phyloP scores from a whole-genome alignment of 37 sponge, comb jelly and placozoan genomes.

The Aplysina aerophoba region DNA sequence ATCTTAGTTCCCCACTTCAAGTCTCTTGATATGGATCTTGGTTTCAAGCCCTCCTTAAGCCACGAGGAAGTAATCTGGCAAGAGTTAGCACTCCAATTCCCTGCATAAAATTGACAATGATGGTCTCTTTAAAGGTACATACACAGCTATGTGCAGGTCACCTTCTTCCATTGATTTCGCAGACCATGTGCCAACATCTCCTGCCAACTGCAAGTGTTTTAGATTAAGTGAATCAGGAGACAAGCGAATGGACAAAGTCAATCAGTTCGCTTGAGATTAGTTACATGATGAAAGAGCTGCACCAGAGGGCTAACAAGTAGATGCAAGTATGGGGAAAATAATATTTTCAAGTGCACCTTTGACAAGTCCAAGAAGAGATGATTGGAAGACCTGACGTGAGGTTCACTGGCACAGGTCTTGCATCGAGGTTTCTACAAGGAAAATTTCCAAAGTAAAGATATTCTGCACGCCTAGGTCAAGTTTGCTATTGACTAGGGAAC shows the following conservation, averaged over 20 bases:
- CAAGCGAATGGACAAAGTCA: not conserved
- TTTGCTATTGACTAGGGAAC: too few relatives aligned
- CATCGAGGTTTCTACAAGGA: conserved; percentile 55
- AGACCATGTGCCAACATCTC: conserved; percentile 36
- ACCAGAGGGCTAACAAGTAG: too few relatives aligned
- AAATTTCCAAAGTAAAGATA: too few relatives aligned
- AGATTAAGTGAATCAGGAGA: not conserved
- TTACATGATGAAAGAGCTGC: too few relatives aligned
- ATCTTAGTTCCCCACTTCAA: conserved; percentile 92
- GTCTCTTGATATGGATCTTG: conserved; percentile 82
- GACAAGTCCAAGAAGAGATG: conserved; percentile 81
- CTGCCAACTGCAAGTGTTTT: conserved; percentile 37
- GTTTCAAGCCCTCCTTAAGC: conserved; percentile 77
- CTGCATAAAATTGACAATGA: not conserved
- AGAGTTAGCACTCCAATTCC: conserved; percentile 67
- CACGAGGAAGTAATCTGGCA: conserved; percentile 76
- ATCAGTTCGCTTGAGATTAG: too few relatives aligned
- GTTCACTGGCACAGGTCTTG: conserved; percentile 67
- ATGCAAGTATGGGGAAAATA: too few relatives aligned
- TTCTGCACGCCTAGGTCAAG: too few relatives aligned
- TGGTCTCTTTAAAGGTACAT: not conserved
- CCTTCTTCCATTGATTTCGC: conserved; percentile 33
- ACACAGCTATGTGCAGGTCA: not conserved
- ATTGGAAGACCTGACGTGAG: conserved; percentile 58
- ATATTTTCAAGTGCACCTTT: not conserved